A percentile compares a stretch with the other conserved stretches of the same genome.
Conservation (phyloP, 2,797 vertebrate species). For the Pangasius krempfi region DNA sequence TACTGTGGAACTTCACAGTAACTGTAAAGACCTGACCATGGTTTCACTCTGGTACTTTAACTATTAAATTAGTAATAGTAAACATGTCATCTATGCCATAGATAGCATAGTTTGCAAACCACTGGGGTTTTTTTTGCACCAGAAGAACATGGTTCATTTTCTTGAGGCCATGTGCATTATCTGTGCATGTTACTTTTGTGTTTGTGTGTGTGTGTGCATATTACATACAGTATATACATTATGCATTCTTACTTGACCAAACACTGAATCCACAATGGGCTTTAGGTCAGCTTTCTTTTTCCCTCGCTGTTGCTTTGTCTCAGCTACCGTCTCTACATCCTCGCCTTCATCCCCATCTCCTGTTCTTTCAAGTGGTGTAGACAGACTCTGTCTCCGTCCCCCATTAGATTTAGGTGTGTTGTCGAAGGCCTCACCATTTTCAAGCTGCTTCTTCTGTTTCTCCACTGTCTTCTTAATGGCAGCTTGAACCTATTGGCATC, state of each 20-base stretch:
- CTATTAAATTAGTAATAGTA: not conserved
- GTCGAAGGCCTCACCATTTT: constrained; percentile 52
- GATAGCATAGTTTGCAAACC: not conserved
- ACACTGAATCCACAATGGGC: constrained; percentile 75
- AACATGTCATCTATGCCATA: not conserved
- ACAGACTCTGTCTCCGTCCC: constrained; percentile 46
- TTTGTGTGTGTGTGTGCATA: not conserved
- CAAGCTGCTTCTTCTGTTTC: constrained; percentile 68
- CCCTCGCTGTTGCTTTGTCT: constrained; percentile 66
- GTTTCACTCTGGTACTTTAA: not conserved
- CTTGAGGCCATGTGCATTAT: not conserved
- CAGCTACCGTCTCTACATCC: constrained; percentile 44
- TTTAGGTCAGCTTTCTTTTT: constrained; percentile 64
- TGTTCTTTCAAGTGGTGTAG: constrained; percentile 14
- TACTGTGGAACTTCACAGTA: not conserved
- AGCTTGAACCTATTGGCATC: constrained; percentile 71
- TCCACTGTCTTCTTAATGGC: constrained; percentile 77
- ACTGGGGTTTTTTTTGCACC: not conserved
- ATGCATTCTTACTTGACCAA: constrained; percentile 74
- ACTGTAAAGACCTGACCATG: not conserved
- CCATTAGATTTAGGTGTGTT: constrained; percentile 26
- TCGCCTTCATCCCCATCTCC: constrained; percentile 50
- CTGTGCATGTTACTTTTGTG: no score
- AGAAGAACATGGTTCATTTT: not conserved
- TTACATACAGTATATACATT: not conserved